Base-by-base conservation (phyloP, 1,140 invertebrate species). In the Pseudomyrmex gracilis region DNA sequence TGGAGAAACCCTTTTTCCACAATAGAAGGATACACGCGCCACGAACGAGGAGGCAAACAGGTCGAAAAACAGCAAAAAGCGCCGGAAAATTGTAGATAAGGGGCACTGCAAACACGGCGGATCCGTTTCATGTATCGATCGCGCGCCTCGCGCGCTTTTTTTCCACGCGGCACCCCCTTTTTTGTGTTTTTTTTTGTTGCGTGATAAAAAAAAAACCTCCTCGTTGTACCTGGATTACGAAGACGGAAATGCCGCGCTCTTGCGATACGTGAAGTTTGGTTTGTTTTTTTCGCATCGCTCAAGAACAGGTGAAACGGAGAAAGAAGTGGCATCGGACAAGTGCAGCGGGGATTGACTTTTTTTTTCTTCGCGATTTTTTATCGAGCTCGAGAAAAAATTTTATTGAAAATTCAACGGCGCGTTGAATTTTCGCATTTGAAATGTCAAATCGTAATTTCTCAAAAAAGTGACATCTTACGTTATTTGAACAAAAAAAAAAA, bases 51-150 rank as follows among this genome's bases (percentile, higher is more conserved):
- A 45, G 74, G 49, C 34, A 64, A 78, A 57, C 68, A 34, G 55
- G 43, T 70, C 43, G 22, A 71, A 68, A 83, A 78, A 78, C 51
- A 68, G 49, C 53, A 78, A 83, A 78, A 83, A 66, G 64, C 67
- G 43, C 34, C 45, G 76, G 76, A 71, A 70, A 80, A 80, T 80
- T 80, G 66, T 80, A 80, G 66, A 80, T 80, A 80, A 80, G 84
- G 64, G 77, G 70, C 73, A 67, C 78, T 51, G 58, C 67, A 76
- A 82, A 83, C 68, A 77, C 57, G 43, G 55, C 82, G 67, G 68
- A 74, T 83, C 68, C 77, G 74, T 85, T 86, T 73, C 66, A 43
- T 78, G 83, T 57, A 76, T 76, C 68, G 85, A 80, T 71, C 85
- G 71, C 34, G 43, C 61, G 24, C 24, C 24, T 24, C 24, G 24